A percentile compares a stretch with the other conserved stretches of the same genome.
These are phyloP conservation scores for Tenthredo amoena DNA, from an alignment of 2,888 invertebrate genomes.

Conservation along the genomic window DNA sequence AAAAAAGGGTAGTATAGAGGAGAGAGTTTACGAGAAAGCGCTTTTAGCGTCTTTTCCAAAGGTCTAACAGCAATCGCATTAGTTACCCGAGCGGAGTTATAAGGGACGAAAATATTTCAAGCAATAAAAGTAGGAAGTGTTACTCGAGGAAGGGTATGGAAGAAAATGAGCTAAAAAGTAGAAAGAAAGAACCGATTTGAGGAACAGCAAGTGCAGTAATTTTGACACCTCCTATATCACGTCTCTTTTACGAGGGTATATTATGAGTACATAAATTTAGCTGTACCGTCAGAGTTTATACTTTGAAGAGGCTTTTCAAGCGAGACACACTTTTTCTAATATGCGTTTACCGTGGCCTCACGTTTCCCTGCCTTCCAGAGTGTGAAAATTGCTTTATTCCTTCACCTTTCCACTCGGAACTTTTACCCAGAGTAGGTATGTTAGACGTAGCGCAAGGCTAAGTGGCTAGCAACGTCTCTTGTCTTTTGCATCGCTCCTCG, in stretches of 20 bases:
- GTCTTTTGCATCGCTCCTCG: constrained; percentile 40
- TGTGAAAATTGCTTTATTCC: constrained; percentile 49
- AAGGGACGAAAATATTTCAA: constrained; percentile 20
- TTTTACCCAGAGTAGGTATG: constrained; percentile 27
- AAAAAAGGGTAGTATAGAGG: background rate
- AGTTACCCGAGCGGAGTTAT: constrained; percentile 59
- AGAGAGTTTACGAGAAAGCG: constrained; percentile 62
- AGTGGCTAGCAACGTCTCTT: constrained; percentile 58
- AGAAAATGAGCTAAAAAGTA: background rate
- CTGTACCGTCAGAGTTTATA: background rate
- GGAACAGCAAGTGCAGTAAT: background rate
- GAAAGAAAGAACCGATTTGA: background rate
- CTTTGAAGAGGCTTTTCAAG: background rate
- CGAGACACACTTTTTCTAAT: background rate
- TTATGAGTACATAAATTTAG: background rate
- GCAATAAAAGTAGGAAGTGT: constrained; percentile 35
- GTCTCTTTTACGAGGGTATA: background rate
- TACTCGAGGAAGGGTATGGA: background rate
- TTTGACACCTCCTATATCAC: background rate
- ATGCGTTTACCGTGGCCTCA: constrained; percentile 25
- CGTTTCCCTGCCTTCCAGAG: constrained; percentile 1
- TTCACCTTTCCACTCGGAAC: constrained; percentile 12
- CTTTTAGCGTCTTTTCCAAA: constrained; percentile 68
- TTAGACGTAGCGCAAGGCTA: constrained; percentile 58
- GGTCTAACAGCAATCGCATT: constrained; percentile 71